These are phyloP conservation scores for Steinernema hermaphroditum DNA, from an alignment of 2,888 invertebrate species.

Conservation along the genomic window DNA sequence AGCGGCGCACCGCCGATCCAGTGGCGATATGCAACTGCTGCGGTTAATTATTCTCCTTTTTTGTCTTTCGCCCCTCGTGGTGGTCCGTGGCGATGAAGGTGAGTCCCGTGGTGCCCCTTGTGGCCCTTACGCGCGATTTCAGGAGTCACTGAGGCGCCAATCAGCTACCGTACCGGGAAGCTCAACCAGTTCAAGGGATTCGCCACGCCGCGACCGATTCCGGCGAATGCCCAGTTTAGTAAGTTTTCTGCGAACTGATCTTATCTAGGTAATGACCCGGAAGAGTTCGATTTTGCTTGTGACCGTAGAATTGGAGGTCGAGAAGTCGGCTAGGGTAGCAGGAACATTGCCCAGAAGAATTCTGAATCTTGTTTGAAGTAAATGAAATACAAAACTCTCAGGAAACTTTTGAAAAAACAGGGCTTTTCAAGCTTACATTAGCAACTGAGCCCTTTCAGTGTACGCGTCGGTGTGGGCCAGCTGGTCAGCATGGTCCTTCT, in stretches of 20 bases:
- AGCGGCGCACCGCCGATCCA: conserved; percentile 26
- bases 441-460: conserved; percentile 55
- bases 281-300: too few relatives aligned
- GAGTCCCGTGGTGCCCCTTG: not conserved
- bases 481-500: conserved; percentile 66
- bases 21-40: conserved; percentile 28
- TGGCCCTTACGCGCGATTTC: conserved; percentile 1
- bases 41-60: conserved; percentile 29
- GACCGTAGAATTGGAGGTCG: too few relatives aligned
- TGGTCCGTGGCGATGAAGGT: not conserved
- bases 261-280: conserved; percentile 3
- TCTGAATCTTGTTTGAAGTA: too few relatives aligned
- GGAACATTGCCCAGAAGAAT: too few relatives aligned
- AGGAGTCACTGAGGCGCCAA: conserved; percentile 9
- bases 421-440: too few relatives aligned
- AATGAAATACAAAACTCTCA: too few relatives aligned
- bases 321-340: too few relatives aligned
- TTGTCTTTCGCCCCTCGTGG: not conserved
- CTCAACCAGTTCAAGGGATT: conserved; percentile 61
- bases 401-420: too few relatives aligned
- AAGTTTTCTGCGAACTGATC: conserved; percentile 29
- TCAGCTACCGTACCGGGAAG: conserved; percentile 47
- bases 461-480: conserved; percentile 65
- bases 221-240: conserved; percentile 53
- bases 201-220: conserved; percentile 54